Evolutionary conservation across 2,113 vertebrate species (phyloP).

Genomic region (Phoxinus phoxinus): DNA sequence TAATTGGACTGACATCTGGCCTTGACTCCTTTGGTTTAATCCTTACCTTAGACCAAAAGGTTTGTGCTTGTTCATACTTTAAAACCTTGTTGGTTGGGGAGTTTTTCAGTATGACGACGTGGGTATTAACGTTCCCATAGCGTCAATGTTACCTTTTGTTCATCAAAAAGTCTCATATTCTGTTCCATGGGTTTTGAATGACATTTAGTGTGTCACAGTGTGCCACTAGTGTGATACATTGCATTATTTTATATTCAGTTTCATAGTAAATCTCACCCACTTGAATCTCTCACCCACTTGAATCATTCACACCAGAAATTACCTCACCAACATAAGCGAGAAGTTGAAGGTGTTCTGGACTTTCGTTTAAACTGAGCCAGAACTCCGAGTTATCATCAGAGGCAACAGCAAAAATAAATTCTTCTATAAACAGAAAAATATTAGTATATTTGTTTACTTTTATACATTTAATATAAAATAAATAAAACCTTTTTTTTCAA

Average conservation of each 20-base stretch:
- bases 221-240: not conserved
- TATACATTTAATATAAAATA: not conserved
- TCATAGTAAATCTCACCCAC: not conserved
- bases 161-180: no score
- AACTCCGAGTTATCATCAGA: conserved; percentile 56
- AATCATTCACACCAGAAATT: not conserved
- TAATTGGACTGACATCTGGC: no score
- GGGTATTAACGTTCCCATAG: no score
- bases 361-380: conserved; percentile 50
- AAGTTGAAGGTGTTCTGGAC: not conserved
- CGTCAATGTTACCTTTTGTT: no score
- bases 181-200: not conserved
- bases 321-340: conserved; percentile 48
- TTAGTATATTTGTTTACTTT: not conserved
- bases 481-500: not conserved
- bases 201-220: no score
- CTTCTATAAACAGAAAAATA: conserved; percentile 16
- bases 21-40: no score
- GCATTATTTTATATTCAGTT: not conserved
- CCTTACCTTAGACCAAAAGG: no score
- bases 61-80: no score
- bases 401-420: conserved; percentile 51
- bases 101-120: no score
- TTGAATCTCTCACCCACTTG: not conserved
- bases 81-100: no score